phyloP scores from a whole-genome alignment of 2,113 vertebrate genomes.

The Odocoileus virginianus region DNA sequence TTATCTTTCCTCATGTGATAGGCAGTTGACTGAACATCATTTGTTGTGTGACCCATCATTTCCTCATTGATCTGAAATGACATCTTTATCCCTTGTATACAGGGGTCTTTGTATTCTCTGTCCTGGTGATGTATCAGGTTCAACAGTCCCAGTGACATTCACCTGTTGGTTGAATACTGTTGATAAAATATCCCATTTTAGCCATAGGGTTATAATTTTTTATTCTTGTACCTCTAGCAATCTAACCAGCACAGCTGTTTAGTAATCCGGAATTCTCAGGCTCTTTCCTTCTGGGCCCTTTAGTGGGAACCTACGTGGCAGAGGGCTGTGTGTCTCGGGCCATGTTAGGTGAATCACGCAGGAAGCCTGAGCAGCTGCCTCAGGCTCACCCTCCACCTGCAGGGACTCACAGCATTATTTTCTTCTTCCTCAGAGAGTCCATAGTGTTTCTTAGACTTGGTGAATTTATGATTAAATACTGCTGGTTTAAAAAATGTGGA shows the following conservation, averaged over 20 bases:
- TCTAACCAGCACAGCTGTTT: neutral
- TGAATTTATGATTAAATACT: neutral
- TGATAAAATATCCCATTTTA: neutral
- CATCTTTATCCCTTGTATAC: neutral
- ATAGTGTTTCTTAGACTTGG: neutral
- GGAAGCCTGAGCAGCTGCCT: neutral
- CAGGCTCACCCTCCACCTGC: neutral
- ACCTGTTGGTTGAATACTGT: neutral
- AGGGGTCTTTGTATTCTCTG: neutral
- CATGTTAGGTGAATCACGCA: neutral
- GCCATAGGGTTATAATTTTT: neutral
- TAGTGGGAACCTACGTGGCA: neutral
- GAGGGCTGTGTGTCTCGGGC: neutral
- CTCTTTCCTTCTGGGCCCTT: neutral
- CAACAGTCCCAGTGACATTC: neutral
- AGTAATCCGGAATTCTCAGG: neutral
- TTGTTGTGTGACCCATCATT: neutral
- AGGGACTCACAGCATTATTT: neutral
- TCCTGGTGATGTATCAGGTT: neutral
- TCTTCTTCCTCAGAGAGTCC: neutral
- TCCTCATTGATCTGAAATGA: neutral
- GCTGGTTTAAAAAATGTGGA: neutral
- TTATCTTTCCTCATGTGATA: neutral
- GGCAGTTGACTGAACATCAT: neutral
- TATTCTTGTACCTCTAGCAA: constrained; percentile 15